Base-by-base conservation (phyloP, 2,888 invertebrate species). In the Noctua comes region DNA sequence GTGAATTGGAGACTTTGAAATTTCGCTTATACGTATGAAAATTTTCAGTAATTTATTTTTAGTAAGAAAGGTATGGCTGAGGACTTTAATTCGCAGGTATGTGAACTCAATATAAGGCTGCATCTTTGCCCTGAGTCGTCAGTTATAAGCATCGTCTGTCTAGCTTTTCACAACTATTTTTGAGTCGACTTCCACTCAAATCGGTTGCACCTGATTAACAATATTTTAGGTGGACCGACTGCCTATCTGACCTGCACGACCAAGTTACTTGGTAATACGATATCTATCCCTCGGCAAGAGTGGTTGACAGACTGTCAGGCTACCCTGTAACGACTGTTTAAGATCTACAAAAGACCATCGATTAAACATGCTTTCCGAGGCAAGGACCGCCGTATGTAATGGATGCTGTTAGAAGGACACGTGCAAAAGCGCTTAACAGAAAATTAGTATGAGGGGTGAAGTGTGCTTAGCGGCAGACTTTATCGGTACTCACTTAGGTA, bases 31-130 rank as follows among this genome's bases (percentile, higher is more conserved):
- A 82, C 73, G 70, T 59, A 93, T 94, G 93, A 93, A 93, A 92
- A 91, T 90, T 91, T 86, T 89, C 43, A 88, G 91, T 92, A 87
- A 65, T 78, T 82, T 89, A 75, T 76, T 87, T 77, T 77, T 76
- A 69, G 77, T 82, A 72, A 74, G 83, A 31, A 91, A 82, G 84
- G 80, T 87, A 93, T 93, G 93, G 92, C 88, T 83, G 77, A 89
- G 78, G 79, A 85, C 82, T 79, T 79, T 82, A 40, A 91, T 80
- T 84, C 92, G 93, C 93, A 91, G 93, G 95, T 95, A 92, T 80
- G 90, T 88, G 51, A 84, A 85, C 80, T 76, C 59, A 68, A 76
- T 24, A 48, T 51, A 21, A 40, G 24, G 4, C 31, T 40, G 48
- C 51, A 62, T 5, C 8, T 43, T 51, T n/a, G 18, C 40, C 11